Evolutionary conservation across 2,113 vertebrate genomes (phyloP).

Genomic region (Trogon melanurus): DNA sequence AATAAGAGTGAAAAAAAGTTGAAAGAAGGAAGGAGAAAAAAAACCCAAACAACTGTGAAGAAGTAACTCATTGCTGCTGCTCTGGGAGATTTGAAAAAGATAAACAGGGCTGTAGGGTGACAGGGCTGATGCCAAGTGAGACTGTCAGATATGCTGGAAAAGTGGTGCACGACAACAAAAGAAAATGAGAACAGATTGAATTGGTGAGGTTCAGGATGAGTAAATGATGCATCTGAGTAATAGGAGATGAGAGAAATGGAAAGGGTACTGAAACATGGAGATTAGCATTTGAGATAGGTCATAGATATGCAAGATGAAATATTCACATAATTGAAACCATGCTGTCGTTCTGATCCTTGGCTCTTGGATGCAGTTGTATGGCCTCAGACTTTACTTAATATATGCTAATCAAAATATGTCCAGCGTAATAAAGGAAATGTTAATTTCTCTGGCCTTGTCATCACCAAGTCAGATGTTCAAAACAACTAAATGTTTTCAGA

Average conservation of each 20-base stretch:
- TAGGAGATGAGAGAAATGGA: not conserved
- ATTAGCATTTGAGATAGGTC: not conserved
- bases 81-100: not conserved
- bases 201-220: not conserved
- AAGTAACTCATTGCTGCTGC: not conserved
- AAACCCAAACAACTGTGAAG: not conserved
- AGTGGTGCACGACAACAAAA: not conserved
- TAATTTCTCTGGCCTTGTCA: not conserved
- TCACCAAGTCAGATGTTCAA: not conserved
- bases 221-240: not conserved
- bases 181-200: not conserved
- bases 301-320: not conserved
- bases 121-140: not conserved
- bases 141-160: not conserved
- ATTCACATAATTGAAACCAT: not conserved
- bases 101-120: rapidly evolving
- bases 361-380: not conserved
- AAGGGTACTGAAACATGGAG: not conserved
- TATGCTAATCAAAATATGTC: not conserved
- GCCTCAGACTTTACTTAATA: not conserved
- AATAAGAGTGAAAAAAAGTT: not conserved
- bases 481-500: not conserved
- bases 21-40: not conserved
- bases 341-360: not conserved
- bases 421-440: not conserved